Evolutionary conservation across 2,888 invertebrate genomes (phyloP), one percentile per base, ranked within the genome.

Genomic region (Spodoptera picta): DNA sequence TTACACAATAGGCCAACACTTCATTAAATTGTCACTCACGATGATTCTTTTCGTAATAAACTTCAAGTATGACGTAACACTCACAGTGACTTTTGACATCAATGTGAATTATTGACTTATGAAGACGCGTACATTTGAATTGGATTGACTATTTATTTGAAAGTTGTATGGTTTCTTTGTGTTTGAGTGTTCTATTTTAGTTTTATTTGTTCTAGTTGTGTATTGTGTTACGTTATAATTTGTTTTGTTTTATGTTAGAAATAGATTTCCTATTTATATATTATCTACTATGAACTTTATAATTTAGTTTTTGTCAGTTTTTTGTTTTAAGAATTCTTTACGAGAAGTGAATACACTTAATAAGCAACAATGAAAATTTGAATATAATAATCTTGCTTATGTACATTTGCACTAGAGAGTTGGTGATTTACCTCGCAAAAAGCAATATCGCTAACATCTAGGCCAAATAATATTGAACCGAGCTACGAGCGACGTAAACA

Each of bases 1-100:
- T 92, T 92, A 90, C 86, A 92, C 90, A 92, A 93, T 90, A 86
- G 83, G 65, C 86, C 84, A 88, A 89, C 89, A 91, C 88, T 92
- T 93, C 91, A 92, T 93, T 93, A 92, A 89, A 92, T 91, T 93
- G 92, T 92, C 93, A 92, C 91, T 92, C 92, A 92, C 61, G 82
- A 81, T 79, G 82, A 75, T 81, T 83, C 82, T 86, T 87, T 87
- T 85, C 79, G 83, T 86, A 88, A 88, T 85, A 82, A 79, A 81
- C 76, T 81, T 63, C n/a, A 44, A 69, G 58, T 73, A 73, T 88
- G 84, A 80, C 77, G 85, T 82, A 84, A 86, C 77, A 75, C 69
- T 57, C 24, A 42, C 47, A 44, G 66, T 75, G 78, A 75, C 75
- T 80, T 86, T 80, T 80, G 84, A 85, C 75, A 75, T 68, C 64